phyloP scores from a whole-genome alignment of 2,113 vertebrate species.

The Varanus salvator region DNA sequence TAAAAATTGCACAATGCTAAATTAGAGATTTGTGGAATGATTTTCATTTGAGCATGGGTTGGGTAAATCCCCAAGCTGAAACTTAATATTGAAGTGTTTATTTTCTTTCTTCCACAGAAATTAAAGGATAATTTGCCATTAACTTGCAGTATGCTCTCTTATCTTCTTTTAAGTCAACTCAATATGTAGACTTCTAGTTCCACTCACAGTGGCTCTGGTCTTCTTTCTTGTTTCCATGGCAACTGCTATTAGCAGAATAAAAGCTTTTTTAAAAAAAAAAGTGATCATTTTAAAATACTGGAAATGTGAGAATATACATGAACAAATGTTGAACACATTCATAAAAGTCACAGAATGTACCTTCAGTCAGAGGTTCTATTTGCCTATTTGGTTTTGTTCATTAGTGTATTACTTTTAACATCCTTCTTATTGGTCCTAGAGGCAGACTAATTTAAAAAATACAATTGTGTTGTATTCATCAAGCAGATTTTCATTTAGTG shows the following conservation, averaged over 20 bases:
- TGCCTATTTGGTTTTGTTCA: not conserved
- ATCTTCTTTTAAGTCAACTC: not conserved
- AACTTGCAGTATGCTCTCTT: not conserved
- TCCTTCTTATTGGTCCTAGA: slow-evolving; percentile 20
- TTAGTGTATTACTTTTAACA: slow-evolving; percentile 45
- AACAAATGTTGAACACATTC: slow-evolving; percentile 35
- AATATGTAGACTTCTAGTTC: slow-evolving; percentile 27
- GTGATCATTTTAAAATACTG: slow-evolving; percentile 55
- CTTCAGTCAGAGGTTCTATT: not conserved
- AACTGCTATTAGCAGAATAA: slow-evolving; percentile 53
- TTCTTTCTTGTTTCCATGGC: slow-evolving; percentile 66
- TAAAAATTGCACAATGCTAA: not conserved
- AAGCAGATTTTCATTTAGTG: slow-evolving; percentile 35
- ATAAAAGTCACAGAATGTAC: not conserved
- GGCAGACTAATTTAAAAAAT: slow-evolving; percentile 28
- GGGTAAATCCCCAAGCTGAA: not conserved
- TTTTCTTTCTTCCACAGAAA: not conserved
- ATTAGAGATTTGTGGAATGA: not conserved
- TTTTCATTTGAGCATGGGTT: not conserved
- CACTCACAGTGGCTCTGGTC: slow-evolving; percentile 34
- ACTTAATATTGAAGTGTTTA: not conserved
- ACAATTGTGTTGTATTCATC: slow-evolving; percentile 34
- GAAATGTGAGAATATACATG: slow-evolving; percentile 50
- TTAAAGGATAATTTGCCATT: slow-evolving; percentile 18
- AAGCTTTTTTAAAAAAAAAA: slow-evolving; percentile 29